Conservation (phyloP, 2,113 vertebrate species). For the Rhinoptilus africanus region DNA sequence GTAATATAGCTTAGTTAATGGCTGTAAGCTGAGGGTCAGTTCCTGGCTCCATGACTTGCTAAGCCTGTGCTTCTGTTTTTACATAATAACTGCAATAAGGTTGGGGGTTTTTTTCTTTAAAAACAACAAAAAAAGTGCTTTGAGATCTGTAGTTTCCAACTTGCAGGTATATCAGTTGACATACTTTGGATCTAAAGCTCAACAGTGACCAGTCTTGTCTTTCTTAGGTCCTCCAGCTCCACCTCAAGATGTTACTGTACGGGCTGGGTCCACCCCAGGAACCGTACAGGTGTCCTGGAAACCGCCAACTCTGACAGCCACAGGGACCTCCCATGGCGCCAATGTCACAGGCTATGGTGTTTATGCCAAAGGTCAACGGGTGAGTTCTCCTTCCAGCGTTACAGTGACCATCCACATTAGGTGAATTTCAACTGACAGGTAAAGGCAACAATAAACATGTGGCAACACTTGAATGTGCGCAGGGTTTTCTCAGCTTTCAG, state of each 20-base stretch:
- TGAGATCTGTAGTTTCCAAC: background rate
- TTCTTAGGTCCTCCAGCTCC: conserved; percentile 87
- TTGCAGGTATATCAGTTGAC: background rate
- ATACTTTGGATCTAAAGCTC: background rate
- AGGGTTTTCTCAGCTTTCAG: background rate
- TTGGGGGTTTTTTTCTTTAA: background rate
- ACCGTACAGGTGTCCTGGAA: conserved; percentile 90
- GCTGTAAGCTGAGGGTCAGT: background rate
- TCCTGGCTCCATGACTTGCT: background rate
- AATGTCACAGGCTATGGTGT: conserved; percentile 91
- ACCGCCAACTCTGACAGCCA: conserved; percentile 82
- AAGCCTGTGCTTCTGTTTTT: background rate
- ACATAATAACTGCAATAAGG: background rate
- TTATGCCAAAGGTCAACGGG: conserved; percentile 93
- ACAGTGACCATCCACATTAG: background rate
- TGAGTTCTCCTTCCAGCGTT: conserved; percentile 41
- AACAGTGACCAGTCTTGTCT: background rate
- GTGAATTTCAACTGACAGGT: background rate
- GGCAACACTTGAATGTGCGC: background rate
- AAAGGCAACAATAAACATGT: background rate
- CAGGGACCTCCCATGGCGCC: conserved; percentile 93
- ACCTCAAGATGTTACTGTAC: conserved; percentile 88
- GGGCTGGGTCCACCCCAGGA: conserved; percentile 80
- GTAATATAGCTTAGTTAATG: background rate
- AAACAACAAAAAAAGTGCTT: background rate